A percentile compares a stretch with the other conserved stretches of the same genome.
These are phyloP conservation scores for Nebria brevicollis DNA, from an alignment of 2,888 invertebrate genomes.

Conservation along the genomic window DNA sequence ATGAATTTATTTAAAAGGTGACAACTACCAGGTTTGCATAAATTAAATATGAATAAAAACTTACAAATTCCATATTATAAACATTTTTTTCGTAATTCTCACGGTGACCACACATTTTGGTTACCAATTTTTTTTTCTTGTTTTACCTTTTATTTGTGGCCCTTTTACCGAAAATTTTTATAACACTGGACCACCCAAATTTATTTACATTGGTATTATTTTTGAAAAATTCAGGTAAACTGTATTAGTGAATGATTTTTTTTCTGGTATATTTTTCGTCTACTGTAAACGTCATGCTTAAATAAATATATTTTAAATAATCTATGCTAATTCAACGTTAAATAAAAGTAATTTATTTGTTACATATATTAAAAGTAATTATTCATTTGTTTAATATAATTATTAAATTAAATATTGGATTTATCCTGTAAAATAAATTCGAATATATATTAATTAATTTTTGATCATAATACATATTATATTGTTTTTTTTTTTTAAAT, in stretches of 20 bases:
- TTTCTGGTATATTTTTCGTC: background rate
- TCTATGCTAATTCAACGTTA: background rate
- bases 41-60: too few relatives aligned
- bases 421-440: background rate
- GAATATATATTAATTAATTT: background rate
- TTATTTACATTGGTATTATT: constrained; percentile 34
- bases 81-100: background rate
- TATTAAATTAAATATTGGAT: background rate
- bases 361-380: background rate
- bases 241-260: background rate
- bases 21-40: background rate
- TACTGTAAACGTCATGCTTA: background rate
- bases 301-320: background rate
- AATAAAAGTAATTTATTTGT: background rate
- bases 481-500: too few relatives aligned
- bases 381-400: background rate
- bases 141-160: constrained; percentile 14
- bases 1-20: constrained; percentile 17
- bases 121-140: constrained; percentile 20
- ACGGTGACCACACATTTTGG: constrained; percentile 6
- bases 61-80: too few relatives aligned
- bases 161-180: constrained; percentile 32
- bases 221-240: background rate
- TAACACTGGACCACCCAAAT: constrained; percentile 37
- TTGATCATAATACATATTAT: background rate